Evolutionary conservation across 2,113 vertebrate species (phyloP).

Genomic region (Gasterosteus nipponicus): DNA sequence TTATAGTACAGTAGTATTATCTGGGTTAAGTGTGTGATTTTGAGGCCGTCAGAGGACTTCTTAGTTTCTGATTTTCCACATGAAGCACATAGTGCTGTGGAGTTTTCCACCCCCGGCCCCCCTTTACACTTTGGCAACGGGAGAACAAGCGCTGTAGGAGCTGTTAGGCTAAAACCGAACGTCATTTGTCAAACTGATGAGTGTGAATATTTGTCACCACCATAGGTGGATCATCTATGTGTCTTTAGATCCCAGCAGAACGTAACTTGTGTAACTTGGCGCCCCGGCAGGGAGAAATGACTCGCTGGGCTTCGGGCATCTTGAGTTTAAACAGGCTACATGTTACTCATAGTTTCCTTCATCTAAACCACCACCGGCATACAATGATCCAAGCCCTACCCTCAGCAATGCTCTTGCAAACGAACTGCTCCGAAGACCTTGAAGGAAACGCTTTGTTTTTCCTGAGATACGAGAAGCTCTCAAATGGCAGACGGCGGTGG

Average conservation of each 20-base stretch:
- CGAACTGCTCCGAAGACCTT: background rate
- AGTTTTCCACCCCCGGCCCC: slow-evolving; percentile 50
- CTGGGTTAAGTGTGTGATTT: slow-evolving; percentile 3
- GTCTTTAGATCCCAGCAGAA: slow-evolving; percentile 2
- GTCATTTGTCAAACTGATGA: slow-evolving; percentile 19
- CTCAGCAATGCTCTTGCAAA: background rate
- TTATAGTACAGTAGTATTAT: background rate
- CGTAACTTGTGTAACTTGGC: slow-evolving; percentile 25
- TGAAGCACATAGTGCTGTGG: slow-evolving; percentile 23
- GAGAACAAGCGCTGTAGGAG: background rate
- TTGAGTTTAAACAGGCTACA: slow-evolving; percentile 54
- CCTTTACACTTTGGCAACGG: slow-evolving; percentile 16
- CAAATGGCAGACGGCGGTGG: slow-evolving; percentile 7
- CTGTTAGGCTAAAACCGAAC: background rate
- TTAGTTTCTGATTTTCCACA: slow-evolving; percentile 54
- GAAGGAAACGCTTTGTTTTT: slow-evolving; percentile 6
- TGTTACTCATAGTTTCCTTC: slow-evolving; percentile 62
- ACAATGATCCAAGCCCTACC: slow-evolving; percentile 14
- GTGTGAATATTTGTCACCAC: background rate
- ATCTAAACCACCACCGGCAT: slow-evolving; percentile 35
- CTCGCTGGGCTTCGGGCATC: slow-evolving; percentile 52
- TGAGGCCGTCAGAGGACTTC: slow-evolving; percentile 5
- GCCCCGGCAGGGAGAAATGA: slow-evolving; percentile 47
- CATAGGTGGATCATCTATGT: background rate
- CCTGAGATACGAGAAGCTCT: slow-evolving; percentile 21